phyloP scores from a whole-genome alignment of 2,113 vertebrate species.

The Burhinus bistriatus region DNA sequence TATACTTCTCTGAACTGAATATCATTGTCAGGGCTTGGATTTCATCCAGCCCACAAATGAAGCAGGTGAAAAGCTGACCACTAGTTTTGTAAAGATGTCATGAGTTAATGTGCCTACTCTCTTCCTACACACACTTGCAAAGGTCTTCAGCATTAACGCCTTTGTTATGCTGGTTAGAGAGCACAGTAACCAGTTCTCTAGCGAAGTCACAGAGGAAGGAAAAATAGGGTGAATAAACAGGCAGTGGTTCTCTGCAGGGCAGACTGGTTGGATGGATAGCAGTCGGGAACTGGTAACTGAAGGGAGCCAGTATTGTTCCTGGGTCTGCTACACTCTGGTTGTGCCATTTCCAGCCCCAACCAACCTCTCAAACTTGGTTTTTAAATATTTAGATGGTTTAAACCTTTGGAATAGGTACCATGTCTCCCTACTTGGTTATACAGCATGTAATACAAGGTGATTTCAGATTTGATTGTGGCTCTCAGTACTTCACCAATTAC shows the following conservation, averaged over 20 bases:
- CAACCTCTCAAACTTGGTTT: background rate
- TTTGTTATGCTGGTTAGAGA: background rate
- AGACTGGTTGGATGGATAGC: background rate
- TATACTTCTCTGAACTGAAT: background rate
- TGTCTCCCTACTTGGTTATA: background rate
- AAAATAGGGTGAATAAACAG: background rate
- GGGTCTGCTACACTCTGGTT: background rate
- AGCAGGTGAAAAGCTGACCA: background rate
- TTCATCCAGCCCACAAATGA: background rate
- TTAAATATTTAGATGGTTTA: background rate
- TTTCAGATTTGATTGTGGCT: background rate
- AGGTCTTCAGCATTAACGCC: background rate
- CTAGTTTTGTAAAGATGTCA: background rate
- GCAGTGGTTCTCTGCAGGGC: background rate
- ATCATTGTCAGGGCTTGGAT: background rate
- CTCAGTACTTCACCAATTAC: background rate
- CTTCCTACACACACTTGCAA: background rate
- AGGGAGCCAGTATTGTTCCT: background rate
- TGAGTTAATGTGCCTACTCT: accelerated
- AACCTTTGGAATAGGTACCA: background rate
- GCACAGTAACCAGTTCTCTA: background rate
- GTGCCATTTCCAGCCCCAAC: background rate
- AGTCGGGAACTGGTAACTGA: background rate
- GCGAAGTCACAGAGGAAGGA: background rate
- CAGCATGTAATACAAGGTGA: background rate